phyloP scores from a whole-genome alignment of 2,113 vertebrate genomes.

The Anser brachyrhynchus region DNA sequence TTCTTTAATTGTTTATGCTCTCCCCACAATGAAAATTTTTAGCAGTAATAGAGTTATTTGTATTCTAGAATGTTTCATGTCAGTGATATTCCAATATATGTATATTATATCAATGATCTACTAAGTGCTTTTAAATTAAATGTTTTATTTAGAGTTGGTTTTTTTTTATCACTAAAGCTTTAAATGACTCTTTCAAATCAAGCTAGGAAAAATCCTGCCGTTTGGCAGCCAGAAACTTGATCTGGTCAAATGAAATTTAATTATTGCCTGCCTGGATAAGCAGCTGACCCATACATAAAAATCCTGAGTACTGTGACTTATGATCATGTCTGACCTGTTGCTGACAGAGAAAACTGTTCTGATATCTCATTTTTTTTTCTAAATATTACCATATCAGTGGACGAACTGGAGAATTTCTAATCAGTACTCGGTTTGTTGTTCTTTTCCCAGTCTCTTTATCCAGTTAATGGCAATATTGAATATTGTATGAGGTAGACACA shows the following conservation, averaged over 20 bases:
- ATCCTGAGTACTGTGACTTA: neutral
- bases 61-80: neutral
- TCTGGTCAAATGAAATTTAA: slow-evolving; percentile 48
- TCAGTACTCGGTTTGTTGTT: neutral
- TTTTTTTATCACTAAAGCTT: neutral
- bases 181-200: slow-evolving; percentile 40
- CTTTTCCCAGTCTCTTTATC: neutral
- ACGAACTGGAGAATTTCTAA: neutral
- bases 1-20: neutral
- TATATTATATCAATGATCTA: neutral
- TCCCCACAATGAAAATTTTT: neutral
- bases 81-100: neutral
- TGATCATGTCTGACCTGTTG: neutral
- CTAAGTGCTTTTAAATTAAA: neutral
- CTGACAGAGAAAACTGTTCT: neutral
- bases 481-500: neutral
- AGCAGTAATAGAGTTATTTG: neutral
- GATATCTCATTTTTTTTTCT: neutral
- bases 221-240: slow-evolving; percentile 59
- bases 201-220: slow-evolving; percentile 34
- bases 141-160: neutral
- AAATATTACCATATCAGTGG: neutral
- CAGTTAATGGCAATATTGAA: neutral
- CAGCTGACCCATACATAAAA: neutral
- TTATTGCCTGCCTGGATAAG: slow-evolving; percentile 44